phyloP scores from a whole-genome alignment of 2,113 vertebrate species.

The Larimichthys crocea region DNA sequence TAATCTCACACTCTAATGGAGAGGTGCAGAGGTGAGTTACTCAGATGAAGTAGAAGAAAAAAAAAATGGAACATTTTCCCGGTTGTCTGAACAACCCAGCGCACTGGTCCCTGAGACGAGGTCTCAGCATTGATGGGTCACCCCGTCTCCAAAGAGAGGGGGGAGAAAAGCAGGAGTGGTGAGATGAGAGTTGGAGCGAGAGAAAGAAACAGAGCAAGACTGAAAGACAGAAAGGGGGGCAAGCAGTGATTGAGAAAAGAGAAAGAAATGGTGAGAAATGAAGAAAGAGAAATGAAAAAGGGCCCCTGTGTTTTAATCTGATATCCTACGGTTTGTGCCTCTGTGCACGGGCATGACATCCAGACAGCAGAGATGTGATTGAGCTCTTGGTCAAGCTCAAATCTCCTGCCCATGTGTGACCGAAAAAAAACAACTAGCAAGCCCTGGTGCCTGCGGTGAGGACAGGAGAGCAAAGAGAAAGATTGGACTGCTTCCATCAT shows the following conservation, averaged over 20 bases:
- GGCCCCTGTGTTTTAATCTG: slow-evolving; percentile 51
- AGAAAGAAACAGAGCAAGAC: slow-evolving; percentile 54
- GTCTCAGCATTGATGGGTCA: slow-evolving; percentile 48
- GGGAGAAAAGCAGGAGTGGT: background rate
- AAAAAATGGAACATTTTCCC: slow-evolving; percentile 61
- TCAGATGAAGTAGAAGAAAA: slow-evolving; percentile 51
- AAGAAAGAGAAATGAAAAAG: slow-evolving; percentile 29
- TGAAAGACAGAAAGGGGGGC: slow-evolving; percentile 11
- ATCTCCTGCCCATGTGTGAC: slow-evolving; percentile 53
- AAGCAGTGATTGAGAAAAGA: slow-evolving; percentile 29
- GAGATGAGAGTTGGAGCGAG: background rate
- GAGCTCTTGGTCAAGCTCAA: slow-evolving; percentile 60
- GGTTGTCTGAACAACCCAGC: slow-evolving; percentile 70
- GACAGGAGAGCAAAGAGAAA: slow-evolving; percentile 7
- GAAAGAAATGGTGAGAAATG: slow-evolving; percentile 23
- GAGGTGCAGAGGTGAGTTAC: slow-evolving; percentile 68
- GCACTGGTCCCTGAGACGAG: slow-evolving; percentile 47
- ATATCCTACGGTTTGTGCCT: slow-evolving; percentile 46
- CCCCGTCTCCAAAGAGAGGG: slow-evolving; percentile 29
- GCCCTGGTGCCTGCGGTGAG: background rate
- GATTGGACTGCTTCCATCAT: slow-evolving; percentile 33
- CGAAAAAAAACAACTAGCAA: slow-evolving; percentile 21
- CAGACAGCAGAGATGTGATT: slow-evolving; percentile 51
- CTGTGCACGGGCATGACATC: slow-evolving; percentile 60
- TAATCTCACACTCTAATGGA: slow-evolving; percentile 80